These are phyloP conservation scores for Hippolais icterina DNA, from an alignment of 2,113 vertebrate genomes.

Conservation along the genomic window DNA sequence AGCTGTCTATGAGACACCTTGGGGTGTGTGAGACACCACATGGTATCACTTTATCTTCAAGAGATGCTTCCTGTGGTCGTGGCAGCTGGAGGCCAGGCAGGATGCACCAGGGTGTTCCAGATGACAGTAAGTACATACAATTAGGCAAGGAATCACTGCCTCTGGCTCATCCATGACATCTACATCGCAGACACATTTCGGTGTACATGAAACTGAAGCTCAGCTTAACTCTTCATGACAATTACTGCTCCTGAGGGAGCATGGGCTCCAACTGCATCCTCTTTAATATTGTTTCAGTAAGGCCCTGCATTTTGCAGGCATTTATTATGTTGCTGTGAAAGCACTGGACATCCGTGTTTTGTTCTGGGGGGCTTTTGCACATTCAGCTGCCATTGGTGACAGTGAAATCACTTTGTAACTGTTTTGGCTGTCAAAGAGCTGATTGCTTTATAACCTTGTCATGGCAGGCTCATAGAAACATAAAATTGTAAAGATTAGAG, in stretches of 20 bases:
- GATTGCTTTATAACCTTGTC: accelerated
- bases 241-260: neutral
- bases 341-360: neutral
- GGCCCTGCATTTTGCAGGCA: neutral
- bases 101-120: neutral
- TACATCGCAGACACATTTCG: neutral
- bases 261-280: neutral
- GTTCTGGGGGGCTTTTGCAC: neutral
- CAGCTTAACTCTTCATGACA: neutral
- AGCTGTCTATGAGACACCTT: neutral
- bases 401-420: neutral
- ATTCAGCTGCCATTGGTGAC: neutral
- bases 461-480: neutral
- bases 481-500: neutral
- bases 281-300: neutral
- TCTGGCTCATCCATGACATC: neutral
- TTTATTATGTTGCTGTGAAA: neutral
- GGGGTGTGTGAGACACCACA: neutral
- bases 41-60: neutral
- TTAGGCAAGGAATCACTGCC: neutral
- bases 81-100: neutral
- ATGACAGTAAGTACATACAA: neutral
- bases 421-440: neutral
- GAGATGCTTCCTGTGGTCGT: neutral
- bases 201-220: neutral